A percentile compares a stretch with the other conserved stretches of the same genome.
phyloP scores from a whole-genome alignment of 2,113 vertebrate genomes.

The Glaucidium brasilianum region DNA sequence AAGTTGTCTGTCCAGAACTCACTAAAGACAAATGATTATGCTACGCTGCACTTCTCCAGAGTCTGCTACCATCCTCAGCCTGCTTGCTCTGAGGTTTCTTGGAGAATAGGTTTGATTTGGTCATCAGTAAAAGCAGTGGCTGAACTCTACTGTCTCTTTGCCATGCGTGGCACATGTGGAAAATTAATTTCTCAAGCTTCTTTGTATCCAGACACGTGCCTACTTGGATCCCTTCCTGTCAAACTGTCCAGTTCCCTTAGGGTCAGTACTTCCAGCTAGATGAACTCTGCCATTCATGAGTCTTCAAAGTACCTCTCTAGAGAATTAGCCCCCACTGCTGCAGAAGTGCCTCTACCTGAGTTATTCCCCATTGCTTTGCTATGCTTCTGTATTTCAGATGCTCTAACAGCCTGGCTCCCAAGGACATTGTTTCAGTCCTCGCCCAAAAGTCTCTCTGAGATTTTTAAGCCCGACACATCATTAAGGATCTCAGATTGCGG shows the following conservation, averaged over 20 bases:
- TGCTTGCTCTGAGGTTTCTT: neutral
- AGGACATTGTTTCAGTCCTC: neutral
- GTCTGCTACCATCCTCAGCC: neutral
- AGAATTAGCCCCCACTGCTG: neutral
- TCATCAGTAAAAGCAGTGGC: neutral
- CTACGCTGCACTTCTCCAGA: neutral
- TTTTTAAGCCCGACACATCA: neutral
- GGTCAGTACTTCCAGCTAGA: neutral
- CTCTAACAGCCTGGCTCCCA: neutral
- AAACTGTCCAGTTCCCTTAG: neutral
- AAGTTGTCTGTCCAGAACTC: neutral
- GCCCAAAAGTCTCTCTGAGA: neutral
- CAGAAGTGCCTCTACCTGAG: neutral
- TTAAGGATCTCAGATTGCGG: neutral
- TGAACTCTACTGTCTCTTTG: neutral
- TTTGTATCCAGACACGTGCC: neutral
- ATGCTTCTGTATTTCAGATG: neutral
- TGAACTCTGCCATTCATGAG: neutral
- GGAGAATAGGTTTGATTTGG: neutral
- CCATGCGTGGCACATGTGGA: accelerated
- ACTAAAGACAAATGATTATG: neutral
- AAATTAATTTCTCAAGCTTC: neutral
- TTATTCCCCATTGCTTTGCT: neutral
- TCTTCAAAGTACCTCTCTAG: neutral
- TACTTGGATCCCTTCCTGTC: neutral